phyloP scores from a whole-genome alignment of 2,113 vertebrate genomes.

The Pristiophorus japonicus region DNA sequence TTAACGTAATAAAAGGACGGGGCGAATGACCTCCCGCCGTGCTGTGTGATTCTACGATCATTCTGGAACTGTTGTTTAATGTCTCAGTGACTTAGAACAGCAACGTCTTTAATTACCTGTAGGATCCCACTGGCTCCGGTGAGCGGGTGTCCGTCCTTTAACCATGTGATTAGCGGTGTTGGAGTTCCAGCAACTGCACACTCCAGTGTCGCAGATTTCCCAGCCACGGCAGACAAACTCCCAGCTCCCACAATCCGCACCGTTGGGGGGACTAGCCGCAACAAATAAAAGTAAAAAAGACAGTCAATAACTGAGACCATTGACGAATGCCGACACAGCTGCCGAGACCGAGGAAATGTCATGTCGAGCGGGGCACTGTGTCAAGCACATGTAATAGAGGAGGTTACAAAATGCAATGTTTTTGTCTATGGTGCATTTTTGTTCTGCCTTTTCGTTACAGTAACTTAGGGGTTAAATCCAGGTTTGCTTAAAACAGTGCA shows the following conservation, averaged over 20 bases:
- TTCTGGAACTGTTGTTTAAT: neutral
- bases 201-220: conserved; percentile 46
- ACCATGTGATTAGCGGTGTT: conserved; percentile 48
- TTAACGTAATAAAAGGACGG: neutral
- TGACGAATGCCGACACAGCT: neutral
- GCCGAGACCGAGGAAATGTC: neutral
- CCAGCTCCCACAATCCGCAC: conserved; percentile 29
- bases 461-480: neutral
- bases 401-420: neutral
- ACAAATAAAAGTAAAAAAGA: neutral
- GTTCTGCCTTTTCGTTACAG: neutral
- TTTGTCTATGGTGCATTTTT: neutral
- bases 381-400: neutral
- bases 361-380: neutral
- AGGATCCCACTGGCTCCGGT: conserved; percentile 41
- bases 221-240: conserved; percentile 40
- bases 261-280: conserved; percentile 41
- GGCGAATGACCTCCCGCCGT: neutral
- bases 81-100: neutral
- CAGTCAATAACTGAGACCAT: neutral
- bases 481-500: neutral
- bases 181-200: conserved; percentile 49
- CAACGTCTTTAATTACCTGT: conserved; percentile 45
- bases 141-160: conserved; percentile 51
- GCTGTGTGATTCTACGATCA: neutral